Percentiles rank a stretch among this genome's conserved stretches.
These are phyloP conservation scores for Nycteola revayana DNA, from an alignment of 2,888 invertebrate genomes.

Conservation along the genomic window DNA sequence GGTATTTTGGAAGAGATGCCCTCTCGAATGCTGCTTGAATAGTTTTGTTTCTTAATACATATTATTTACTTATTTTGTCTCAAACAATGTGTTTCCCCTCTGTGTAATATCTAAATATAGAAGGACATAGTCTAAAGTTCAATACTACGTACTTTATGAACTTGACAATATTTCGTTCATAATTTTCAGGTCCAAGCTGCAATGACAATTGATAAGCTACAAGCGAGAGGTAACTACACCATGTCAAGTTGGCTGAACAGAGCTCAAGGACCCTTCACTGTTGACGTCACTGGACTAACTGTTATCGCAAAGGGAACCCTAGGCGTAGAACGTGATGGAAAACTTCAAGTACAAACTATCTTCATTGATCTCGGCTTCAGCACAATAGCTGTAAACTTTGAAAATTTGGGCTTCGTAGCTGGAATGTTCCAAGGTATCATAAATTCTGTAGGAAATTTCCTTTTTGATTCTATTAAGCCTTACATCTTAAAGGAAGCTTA, in stretches of 20 bases:
- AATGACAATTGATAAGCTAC: slow-evolving; percentile 85
- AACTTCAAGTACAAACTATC: slow-evolving; percentile 88
- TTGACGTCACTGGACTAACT: slow-evolving; percentile 86
- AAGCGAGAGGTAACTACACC: slow-evolving; percentile 89
- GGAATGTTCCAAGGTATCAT: slow-evolving; percentile 86
- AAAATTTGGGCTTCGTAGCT: slow-evolving; percentile 90
- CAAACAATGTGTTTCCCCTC: no score
- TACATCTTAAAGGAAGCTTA: slow-evolving; percentile 90
- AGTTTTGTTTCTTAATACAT: no score
- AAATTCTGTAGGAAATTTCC: slow-evolving; percentile 89
- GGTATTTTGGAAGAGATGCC: no score
- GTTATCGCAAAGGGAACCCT: slow-evolving; percentile 86
- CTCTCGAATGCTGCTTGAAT: no score
- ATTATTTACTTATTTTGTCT: no score
- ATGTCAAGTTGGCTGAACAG: slow-evolving; percentile 85
- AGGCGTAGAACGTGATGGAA: slow-evolving; percentile 87
- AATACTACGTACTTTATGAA: no score
- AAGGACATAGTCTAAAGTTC: no score
- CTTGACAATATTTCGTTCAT: no score
- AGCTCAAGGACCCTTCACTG: slow-evolving; percentile 88
- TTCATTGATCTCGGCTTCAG: slow-evolving; percentile 89
- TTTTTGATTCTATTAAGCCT: slow-evolving; percentile 94
- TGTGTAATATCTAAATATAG: no score
- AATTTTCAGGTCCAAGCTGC: slow-evolving; percentile 85
- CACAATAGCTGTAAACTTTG: slow-evolving; percentile 89